These are phyloP conservation scores for Opisthocomus hoazin DNA, from an alignment of 2,113 vertebrate species.

Conservation along the genomic window DNA sequence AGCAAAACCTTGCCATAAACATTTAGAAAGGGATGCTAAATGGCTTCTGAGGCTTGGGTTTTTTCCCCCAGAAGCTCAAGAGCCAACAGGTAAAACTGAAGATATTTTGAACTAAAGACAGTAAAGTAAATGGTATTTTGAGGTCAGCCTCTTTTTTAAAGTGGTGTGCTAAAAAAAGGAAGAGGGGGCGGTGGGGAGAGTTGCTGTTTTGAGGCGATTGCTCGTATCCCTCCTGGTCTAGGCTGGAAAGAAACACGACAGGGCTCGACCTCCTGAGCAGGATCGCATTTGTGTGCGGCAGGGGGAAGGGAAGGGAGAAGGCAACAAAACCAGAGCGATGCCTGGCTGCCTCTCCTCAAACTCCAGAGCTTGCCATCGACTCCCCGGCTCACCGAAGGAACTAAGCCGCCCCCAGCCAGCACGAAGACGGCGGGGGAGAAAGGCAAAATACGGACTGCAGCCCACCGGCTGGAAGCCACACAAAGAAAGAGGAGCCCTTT, in stretches of 20 bases:
- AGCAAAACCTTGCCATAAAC: neutral
- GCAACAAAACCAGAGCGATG: neutral
- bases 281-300: neutral
- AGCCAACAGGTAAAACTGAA: neutral
- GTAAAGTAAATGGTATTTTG: neutral
- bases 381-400: neutral
- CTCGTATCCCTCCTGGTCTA: neutral
- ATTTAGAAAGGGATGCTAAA: neutral
- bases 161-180: rapidly evolving
- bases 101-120: neutral
- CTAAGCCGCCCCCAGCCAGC: neutral
- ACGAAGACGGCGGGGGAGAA: rapidly evolving
- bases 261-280: neutral
- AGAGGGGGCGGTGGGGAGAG: neutral
- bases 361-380: neutral
- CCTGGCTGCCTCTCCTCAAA: neutral
- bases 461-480: neutral
- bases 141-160: neutral
- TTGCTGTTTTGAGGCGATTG: neutral
- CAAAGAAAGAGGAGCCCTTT: neutral
- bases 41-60: neutral
- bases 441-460: neutral
- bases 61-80: neutral
- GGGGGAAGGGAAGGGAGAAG: neutral
- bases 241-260: neutral